Evolutionary conservation across 2,888 invertebrate species (phyloP).

Genomic region (Chrysomela aeneicollis): DNA sequence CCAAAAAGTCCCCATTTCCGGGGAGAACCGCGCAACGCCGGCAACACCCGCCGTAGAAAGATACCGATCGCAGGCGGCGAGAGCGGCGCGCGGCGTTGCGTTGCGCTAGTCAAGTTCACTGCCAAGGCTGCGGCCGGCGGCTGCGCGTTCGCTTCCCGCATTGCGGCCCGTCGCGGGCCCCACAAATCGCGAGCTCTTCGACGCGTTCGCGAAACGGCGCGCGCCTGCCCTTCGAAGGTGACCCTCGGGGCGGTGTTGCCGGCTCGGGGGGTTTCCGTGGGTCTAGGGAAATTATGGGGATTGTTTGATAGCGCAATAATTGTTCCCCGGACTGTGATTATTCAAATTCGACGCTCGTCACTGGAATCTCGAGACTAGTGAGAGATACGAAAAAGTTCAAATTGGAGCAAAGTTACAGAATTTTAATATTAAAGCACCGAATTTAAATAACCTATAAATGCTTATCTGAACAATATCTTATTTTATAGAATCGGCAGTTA

Average conservation of each 20-base stretch:
- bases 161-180: constrained; percentile 65
- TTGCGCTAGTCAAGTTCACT: constrained; percentile 71
- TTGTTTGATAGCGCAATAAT: no score
- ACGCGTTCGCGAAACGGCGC: background rate
- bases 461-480: no score
- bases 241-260: constrained; percentile 2
- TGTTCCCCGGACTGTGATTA: no score
- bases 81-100: constrained; percentile 29
- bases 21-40: background rate
- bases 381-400: no score
- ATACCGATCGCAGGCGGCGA: constrained; percentile 28
- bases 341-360: no score
- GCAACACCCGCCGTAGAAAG: constrained; percentile 20
- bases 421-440: no score
- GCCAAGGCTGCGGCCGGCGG: constrained; percentile 79
- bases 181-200: constrained; percentile 26
- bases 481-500: no score
- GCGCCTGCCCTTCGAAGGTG: background rate
- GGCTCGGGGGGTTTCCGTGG: background rate
- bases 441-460: no score
- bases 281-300: background rate
- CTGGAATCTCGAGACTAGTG: no score
- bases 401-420: no score
- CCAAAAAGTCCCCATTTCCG: background rate
- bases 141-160: constrained; percentile 67